Evolutionary conservation across 2,888 invertebrate species (phyloP).

Genomic region (Drosophila fungiperda): DNA sequence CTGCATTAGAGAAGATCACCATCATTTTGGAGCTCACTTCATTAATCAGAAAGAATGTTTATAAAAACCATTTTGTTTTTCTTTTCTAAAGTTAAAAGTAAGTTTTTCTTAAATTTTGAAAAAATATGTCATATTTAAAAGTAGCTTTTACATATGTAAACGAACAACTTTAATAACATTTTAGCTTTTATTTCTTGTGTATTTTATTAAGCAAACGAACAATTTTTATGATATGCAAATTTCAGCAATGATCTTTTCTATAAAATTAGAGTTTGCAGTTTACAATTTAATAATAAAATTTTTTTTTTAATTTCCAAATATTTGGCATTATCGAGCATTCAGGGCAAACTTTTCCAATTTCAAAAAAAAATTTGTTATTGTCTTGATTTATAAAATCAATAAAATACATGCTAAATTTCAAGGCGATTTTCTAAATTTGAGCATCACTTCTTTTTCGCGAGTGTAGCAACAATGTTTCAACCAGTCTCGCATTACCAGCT

Average conservation of each 20-base stretch:
- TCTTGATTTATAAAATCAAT: neutral
- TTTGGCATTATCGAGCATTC: neutral
- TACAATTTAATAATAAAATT: neutral
- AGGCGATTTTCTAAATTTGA: neutral
- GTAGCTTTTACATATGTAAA: no score
- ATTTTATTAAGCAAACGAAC: no score
- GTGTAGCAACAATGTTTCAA: neutral
- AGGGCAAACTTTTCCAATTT: neutral
- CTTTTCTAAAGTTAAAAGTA: accelerated
- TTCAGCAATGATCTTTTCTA: neutral
- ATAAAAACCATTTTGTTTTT: accelerated
- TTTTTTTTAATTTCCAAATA: neutral
- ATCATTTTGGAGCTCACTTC: neutral
- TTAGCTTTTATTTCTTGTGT: no score
- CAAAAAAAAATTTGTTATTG: no score
- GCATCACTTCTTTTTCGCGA: neutral
- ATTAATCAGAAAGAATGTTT: neutral
- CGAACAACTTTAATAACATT: no score
- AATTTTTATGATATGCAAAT: no score
- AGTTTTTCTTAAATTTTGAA: neutral
- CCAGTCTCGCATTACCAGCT: conserved; percentile 64
- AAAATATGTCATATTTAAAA: no score
- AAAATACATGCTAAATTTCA: neutral
- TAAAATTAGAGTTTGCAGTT: neutral
- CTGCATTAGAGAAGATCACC: neutral